Conservation (phyloP, 1,140 invertebrate species). For the Pygmarrhopalites habei region DNA sequence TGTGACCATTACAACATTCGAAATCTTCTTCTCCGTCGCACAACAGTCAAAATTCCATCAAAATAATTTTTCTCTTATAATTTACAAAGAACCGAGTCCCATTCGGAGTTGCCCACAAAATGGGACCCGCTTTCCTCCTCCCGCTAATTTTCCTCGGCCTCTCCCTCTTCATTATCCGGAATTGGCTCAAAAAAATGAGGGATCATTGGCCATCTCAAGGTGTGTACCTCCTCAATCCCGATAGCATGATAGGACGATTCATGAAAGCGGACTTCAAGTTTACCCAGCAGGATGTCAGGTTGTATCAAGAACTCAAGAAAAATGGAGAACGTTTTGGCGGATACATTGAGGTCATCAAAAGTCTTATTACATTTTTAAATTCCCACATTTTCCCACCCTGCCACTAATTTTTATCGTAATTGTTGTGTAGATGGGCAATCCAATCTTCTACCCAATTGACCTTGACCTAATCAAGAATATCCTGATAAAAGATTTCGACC, state of each 20-base stretch:
- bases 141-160: too few relatives aligned
- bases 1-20: too few relatives aligned
- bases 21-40: too few relatives aligned
- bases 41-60: too few relatives aligned
- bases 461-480: constrained; percentile 48
- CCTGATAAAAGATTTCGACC: constrained; percentile 49
- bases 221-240: neutral
- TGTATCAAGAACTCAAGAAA: neutral
- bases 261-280: neutral
- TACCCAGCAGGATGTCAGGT: neutral
- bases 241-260: neutral
- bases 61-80: too few relatives aligned
- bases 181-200: neutral
- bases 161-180: too few relatives aligned
- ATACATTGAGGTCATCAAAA: neutral
- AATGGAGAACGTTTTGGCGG: neutral
- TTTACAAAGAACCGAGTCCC: too few relatives aligned
- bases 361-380: neutral
- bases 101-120: too few relatives aligned
- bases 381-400: neutral
- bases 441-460: constrained; percentile 48
- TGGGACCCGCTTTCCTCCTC: too few relatives aligned
- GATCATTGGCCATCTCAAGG: neutral
- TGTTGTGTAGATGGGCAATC: constrained; percentile 43
- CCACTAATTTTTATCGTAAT: neutral